Evolutionary conservation across 2,797 vertebrate genomes (phyloP).

Genomic region (Sitta carolinensis): DNA sequence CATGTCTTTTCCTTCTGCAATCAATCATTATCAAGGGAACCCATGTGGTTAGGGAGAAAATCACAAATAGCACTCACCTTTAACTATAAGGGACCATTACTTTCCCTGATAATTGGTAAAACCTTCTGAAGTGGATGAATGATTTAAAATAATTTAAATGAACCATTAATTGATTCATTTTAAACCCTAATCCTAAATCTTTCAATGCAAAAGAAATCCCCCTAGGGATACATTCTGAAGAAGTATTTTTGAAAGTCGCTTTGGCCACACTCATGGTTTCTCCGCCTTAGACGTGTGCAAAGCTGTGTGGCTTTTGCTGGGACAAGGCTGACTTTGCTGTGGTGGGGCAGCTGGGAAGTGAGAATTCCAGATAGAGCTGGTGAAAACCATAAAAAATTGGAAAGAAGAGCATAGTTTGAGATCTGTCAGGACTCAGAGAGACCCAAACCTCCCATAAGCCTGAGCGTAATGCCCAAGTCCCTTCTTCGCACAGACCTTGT

Average conservation of each 20-base stretch:
- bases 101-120: not conserved
- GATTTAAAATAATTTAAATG: not conserved
- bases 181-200: not conserved
- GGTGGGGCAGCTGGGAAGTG: not conserved
- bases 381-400: not conserved
- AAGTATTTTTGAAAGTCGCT: not conserved
- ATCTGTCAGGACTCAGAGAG: not conserved
- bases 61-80: not conserved
- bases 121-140: not conserved
- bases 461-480: not conserved
- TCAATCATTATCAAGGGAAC: not conserved
- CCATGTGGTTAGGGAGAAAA: not conserved
- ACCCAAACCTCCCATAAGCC: rapidly evolving
- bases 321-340: not conserved
- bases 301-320: not conserved
- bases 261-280: not conserved
- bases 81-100: not conserved
- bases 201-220: not conserved
- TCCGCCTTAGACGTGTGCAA: not conserved
- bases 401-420: not conserved
- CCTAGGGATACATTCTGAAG: not conserved
- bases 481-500: not conserved
- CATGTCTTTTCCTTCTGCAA: not conserved
- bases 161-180: not conserved
- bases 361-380: not conserved